Evolutionary conservation across 2,888 invertebrate genomes (phyloP), one percentile per base, ranked within the genome.

Genomic region (Chalcis sispes): DNA sequence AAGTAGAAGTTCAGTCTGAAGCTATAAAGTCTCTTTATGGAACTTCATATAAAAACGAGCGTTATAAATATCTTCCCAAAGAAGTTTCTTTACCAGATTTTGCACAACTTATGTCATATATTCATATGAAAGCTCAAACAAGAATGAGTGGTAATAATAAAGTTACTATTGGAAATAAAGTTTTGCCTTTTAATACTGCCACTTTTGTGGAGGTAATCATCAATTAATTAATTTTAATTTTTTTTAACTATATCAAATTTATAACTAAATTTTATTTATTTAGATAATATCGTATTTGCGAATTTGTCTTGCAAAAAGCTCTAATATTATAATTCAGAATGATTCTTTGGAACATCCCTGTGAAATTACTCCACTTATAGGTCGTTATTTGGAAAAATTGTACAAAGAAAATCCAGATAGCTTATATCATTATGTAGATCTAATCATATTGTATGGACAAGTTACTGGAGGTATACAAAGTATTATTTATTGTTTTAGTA

Each of bases 201-300:
- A 92, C 94, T 18, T 95, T 93, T 88, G 92, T 92, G 79, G 95
- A 96, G 91, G 95, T 95, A 79, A 71, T 36, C 13, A 3, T 15
- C 13, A 61, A 64, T n/a, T 66, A 15, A 46, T 67, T 54, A 36
- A 66, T 25, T n/a, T 36, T 13, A 59, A 58, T 58, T 58, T n/a
- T 18, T 59, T 59, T 48, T 59, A 5, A 15, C n/a, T n/a, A n/a
- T n/a, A n/a, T n/a, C n/a, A n/a, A n/a, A n/a, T n/a, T n/a, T n/a
- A n/a, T n/a, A 50, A 20, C 23, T 50, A 15, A 50, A 20, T 0
- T 2, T 23, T 54, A 18, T 54, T 29, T 40, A 2, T 89, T n/a
- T 84, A 95, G 94, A 93, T 95, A 67, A 89, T 97, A 23, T 91
- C 94, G 23, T 97, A 96, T 88, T 89, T 96, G 80, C 92, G 96